Base-by-base conservation (phyloP, 2,797 vertebrate species). In the Hemibagrus guttatus region DNA sequence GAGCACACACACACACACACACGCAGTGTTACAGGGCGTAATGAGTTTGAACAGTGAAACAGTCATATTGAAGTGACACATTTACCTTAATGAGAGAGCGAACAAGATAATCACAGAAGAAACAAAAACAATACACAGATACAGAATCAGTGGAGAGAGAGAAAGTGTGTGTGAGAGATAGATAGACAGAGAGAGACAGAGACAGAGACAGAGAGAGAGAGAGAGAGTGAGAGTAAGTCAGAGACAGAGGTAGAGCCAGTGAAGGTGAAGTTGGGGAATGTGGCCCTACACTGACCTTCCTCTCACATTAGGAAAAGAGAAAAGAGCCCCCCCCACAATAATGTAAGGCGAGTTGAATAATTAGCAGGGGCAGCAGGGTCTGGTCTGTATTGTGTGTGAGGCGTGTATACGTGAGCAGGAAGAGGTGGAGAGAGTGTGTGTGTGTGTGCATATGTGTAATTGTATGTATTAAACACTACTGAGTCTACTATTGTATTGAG, bases 191-290 rank as follows among this genome's bases (percentile, higher is more conserved):
- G 26, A 49, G 11, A n/a, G 12, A n/a, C 14, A n/a, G 39, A 1
- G 17, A 71, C 39, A 23, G 31, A 69, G 19, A n/a, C n/a, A 31
- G 14, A 69, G 6, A 19, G 4, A 13, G 5, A 28, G 42, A n/a
- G 42, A 49, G 12, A 74, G 1, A n/a, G 26, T 35, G 11, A n/a
- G 12, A n/a, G 23, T 14, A 4, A 74, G 13, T 52, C 14, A n/a
- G 39, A 1, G 17, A 71, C 39, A 23, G 31, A 69, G 19, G 11
- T 35, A 23, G 71, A 49, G 26, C 49, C 23, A 52, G 28, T 21
- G 42, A 85, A 54, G 14, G 6, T 21, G 75, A 85, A 11, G 16
- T 23, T 39, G 71, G 71, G 88, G 90, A 87, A 90, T 88, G 90
- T 79, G 80, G 75, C 85, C 83, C 87, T 31, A 75, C 21, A 64